Conservation (phyloP, 2,888 invertebrate genomes). For the Lordiphosa andalusiaca region DNA sequence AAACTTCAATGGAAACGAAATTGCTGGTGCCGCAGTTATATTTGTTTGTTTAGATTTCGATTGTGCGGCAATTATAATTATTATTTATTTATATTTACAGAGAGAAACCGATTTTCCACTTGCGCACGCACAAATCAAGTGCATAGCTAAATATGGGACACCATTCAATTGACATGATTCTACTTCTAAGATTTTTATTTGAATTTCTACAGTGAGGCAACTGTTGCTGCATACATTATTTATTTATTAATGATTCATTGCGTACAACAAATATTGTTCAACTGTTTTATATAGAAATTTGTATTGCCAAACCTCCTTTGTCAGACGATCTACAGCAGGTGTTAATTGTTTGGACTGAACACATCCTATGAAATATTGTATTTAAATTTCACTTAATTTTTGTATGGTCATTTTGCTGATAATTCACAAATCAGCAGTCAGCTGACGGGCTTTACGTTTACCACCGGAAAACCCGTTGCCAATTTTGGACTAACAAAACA, state of each 20-base stretch:
- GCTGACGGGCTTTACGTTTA: too few relatives aligned
- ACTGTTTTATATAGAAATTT: slow-evolving; percentile 4
- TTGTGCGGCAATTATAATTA: slow-evolving; percentile 33
- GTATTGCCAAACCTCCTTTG: not conserved
- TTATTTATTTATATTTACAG: slow-evolving; percentile 2
- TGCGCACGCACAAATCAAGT: slow-evolving; percentile 32
- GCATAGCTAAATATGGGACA: slow-evolving; percentile 48
- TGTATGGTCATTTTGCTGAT: not conserved
- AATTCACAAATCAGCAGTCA: not conserved
- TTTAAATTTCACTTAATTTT: too few relatives aligned
- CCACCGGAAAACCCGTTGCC: slow-evolving; percentile 7
- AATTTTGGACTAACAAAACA: slow-evolving; percentile 2
- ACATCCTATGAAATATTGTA: too few relatives aligned
- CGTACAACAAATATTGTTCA: not conserved
- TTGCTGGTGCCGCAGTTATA: slow-evolving; percentile 31
- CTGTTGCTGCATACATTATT: not conserved
- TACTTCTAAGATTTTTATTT: not conserved
- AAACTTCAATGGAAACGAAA: slow-evolving; percentile 27
- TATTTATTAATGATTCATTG: not conserved
- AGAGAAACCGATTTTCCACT: slow-evolving; percentile 7
- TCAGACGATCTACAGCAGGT: not conserved
- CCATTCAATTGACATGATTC: slow-evolving; percentile 37
- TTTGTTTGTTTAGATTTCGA: slow-evolving; percentile 42
- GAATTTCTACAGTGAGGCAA: not conserved
- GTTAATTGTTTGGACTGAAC: not conserved